Conservation (phyloP, 2,797 vertebrate species). For the Silurus aristotelis region DNA sequence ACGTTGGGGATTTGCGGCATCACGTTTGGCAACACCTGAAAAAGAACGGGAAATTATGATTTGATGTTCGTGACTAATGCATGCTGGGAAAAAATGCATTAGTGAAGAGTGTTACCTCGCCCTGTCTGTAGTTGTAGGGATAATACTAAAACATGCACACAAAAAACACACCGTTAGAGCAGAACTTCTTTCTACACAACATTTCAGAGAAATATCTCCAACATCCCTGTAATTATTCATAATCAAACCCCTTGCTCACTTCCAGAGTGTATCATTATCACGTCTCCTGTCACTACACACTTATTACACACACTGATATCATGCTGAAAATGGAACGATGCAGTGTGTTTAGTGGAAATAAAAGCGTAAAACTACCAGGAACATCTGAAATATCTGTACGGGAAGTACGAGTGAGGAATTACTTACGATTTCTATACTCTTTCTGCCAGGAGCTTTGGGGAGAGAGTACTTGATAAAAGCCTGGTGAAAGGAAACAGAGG, state of each 20-base stretch:
- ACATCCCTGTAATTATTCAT: constrained; percentile 35
- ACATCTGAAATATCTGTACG: neutral
- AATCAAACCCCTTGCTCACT: neutral
- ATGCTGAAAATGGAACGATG: neutral
- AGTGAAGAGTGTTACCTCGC: constrained; percentile 65
- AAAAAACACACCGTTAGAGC: constrained; percentile 38
- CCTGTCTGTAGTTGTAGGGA: constrained; percentile 73
- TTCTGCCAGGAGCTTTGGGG: constrained; percentile 75
- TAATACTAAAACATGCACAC: constrained; percentile 68
- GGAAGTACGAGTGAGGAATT: neutral
- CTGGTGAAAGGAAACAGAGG: constrained; percentile 45
- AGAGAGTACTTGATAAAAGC: constrained; percentile 77
- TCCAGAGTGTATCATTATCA: constrained; percentile 8
- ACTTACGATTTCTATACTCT: constrained; percentile 80
- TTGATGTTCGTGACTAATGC: neutral
- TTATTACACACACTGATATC: neutral
- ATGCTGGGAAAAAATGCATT: neutral
- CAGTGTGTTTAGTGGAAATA: neutral
- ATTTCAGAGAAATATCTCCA: neutral
- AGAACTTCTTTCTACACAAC: neutral
- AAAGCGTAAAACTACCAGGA: neutral
- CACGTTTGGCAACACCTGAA: constrained; percentile 68
- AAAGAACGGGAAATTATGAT: constrained; percentile 29
- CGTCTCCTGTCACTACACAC: neutral
- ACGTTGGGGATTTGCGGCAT: constrained; percentile 65